These are phyloP conservation scores for Synanthedon formicaeformis DNA, from an alignment of 2,888 invertebrate genomes.

Conservation along the genomic window DNA sequence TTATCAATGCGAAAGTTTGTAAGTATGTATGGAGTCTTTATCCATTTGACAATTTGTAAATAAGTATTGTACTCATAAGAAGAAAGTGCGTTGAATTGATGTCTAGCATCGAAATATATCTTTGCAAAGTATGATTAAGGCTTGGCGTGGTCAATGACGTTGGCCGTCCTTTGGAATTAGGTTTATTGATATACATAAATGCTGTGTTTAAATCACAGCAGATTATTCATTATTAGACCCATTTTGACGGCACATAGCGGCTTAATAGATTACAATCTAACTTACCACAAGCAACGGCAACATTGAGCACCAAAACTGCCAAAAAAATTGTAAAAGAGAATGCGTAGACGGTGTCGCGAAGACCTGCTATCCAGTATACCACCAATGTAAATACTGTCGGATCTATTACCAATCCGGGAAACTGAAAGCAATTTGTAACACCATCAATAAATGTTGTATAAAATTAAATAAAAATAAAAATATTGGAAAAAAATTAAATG, in stretches of 20 bases:
- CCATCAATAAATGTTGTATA: not conserved
- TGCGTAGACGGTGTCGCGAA: constrained; percentile 75
- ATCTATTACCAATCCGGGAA: constrained; percentile 87
- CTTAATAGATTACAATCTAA: not conserved
- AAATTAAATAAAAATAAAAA: not conserved
- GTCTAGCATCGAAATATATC: no score
- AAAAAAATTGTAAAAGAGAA: constrained; percentile 77
- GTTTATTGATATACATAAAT: no score
- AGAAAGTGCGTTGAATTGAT: no score
- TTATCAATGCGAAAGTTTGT: no score
- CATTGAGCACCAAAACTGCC: constrained; percentile 84
- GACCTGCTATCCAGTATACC: constrained; percentile 89
- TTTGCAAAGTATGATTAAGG: no score
- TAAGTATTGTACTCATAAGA: no score
- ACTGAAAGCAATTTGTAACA: constrained; percentile 65
- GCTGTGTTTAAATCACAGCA: no score
- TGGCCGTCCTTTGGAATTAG: no score
- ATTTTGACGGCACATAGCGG: constrained; percentile 2
- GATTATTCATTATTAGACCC: not conserved
- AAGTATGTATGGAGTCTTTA: no score
- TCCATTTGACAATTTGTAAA: no score
- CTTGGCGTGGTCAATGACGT: no score
- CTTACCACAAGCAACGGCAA: constrained; percentile 88
- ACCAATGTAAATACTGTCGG: constrained; percentile 85
- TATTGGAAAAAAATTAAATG: constrained; percentile 3